Base-by-base conservation (phyloP, 2,113 vertebrate genomes). In the Etheostoma spectabile region DNA sequence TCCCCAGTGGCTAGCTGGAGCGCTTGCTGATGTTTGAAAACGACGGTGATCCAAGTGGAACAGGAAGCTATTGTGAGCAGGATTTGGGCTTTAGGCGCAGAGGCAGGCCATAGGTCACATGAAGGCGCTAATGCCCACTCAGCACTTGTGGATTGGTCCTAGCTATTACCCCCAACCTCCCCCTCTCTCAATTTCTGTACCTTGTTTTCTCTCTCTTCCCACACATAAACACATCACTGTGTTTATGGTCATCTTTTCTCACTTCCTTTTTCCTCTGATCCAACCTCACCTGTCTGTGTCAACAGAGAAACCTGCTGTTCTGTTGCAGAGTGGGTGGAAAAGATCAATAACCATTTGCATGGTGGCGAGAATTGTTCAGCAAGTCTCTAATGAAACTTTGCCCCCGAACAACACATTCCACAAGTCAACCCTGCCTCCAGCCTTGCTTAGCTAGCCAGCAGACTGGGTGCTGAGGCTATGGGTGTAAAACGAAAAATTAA, bases 11-110 rank as follows among this genome's bases (percentile, higher is more conserved):
- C 88, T 79, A 82, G 72, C 91, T 79, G 84, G 78, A 89, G 87
- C 48, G 86, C 83, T 81, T 93, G 94, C 92, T 94, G 94, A 94
- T 92, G 91, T 94, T 93, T 93, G 90, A 93, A 95, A 93, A 92
- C 59, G 89, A 90, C 91, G 83, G 91, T 92, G 94, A 94, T 96
- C 93, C 92, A 94, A 94, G 92, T 95, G 93, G 94, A 95, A 96
- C 94, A 95, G 95, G 95, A 95, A 96, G 91, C 94, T 94, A 94
- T 96, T 96, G 94, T 95, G 93, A 93, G 89, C 90, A 92, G 93
- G 93, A 93, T 96, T 96, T 96, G 87, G 93, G 93, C 94, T 95
- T 95, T 96, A 93, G 94, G 92, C 95, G 74, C 89, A 92, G 85
- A 93, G 93, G 91, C 91, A 93, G 93, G 95, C 92, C 94, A 59